phyloP scores from a whole-genome alignment of 2,888 invertebrate genomes.

The Tridacna gigas region DNA sequence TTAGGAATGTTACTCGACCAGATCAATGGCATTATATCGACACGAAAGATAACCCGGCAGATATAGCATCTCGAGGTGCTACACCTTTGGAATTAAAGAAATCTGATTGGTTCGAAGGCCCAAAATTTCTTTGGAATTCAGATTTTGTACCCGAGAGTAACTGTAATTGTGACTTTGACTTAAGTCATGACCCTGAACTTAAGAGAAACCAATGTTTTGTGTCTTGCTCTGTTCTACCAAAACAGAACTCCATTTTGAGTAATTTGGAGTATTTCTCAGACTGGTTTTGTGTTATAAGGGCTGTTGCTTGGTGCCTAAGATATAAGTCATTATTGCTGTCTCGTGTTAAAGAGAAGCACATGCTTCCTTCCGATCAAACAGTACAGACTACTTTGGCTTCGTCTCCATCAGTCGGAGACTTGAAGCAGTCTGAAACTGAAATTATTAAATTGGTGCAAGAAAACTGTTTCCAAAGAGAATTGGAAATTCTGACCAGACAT shows the following conservation, averaged over 20 bases:
- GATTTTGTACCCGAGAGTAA: not conserved
- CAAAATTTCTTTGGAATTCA: slow-evolving; percentile 47
- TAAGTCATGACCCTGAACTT: not conserved
- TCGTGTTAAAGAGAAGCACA: not conserved
- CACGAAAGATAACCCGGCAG: slow-evolving; percentile 66
- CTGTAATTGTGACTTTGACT: not conserved
- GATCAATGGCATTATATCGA: slow-evolving; percentile 64
- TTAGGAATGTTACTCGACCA: slow-evolving; percentile 52
- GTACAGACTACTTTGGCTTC: not conserved
- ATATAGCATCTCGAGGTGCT: slow-evolving; percentile 62
- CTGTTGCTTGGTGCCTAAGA: slow-evolving; percentile 32
- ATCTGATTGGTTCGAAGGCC: slow-evolving; percentile 51
- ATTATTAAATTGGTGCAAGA: slow-evolving; percentile 21
- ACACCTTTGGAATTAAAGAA: slow-evolving; percentile 16
- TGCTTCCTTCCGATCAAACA: not conserved
- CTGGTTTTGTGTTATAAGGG: slow-evolving; percentile 27
- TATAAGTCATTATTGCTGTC: not conserved
- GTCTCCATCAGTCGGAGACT: not conserved
- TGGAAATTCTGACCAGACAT: not conserved
- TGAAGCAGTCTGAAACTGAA: slow-evolving; percentile 23
- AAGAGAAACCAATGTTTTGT: not conserved
- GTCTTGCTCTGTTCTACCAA: not conserved
- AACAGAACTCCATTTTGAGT: not conserved
- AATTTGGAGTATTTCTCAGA: slow-evolving; percentile 46
- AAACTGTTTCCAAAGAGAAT: slow-evolving; percentile 17